Evolutionary conservation across 2,797 vertebrate species (phyloP).

Genomic region (Artibeus jamaicensis): DNA sequence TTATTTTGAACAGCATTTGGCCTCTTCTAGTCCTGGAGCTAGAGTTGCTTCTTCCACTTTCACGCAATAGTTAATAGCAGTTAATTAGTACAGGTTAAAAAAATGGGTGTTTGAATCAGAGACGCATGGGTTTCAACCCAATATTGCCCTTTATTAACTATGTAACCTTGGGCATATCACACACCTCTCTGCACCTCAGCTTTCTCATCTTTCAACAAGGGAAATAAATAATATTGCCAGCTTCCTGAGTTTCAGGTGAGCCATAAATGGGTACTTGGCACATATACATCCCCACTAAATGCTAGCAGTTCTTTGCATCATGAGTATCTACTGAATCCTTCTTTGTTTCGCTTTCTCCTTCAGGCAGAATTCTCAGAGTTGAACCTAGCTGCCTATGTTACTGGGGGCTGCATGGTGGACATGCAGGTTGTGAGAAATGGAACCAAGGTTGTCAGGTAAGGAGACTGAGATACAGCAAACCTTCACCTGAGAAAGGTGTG

Average conservation of each 20-base stretch:
- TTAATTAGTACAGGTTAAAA: not conserved
- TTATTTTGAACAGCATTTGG: not conserved
- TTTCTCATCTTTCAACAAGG: not conserved
- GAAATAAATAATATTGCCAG: not conserved
- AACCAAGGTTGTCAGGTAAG: constrained; percentile 95
- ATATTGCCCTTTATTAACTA: not conserved
- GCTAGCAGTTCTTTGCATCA: not conserved
- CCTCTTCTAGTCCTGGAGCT: not conserved
- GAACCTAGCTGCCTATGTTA: constrained; percentile 94
- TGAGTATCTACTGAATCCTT: constrained; percentile 6
- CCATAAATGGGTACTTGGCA: not conserved
- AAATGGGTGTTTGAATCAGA: not conserved
- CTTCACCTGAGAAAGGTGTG: not conserved
- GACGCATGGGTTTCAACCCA: not conserved
- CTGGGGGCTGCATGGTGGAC: constrained; percentile 93
- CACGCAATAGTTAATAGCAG: not conserved
- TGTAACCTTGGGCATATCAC: not conserved
- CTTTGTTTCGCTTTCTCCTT: constrained; percentile 62
- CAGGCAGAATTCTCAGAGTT: constrained; percentile 97
- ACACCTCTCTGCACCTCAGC: not conserved
- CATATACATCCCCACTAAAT: not conserved
- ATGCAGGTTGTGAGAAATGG: constrained; percentile 93
- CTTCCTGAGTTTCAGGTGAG: not conserved
- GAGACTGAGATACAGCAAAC: not conserved
- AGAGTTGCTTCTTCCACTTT: not conserved